Base-by-base conservation (phyloP, 2,113 vertebrate species). In the Centropus unirufus region DNA sequence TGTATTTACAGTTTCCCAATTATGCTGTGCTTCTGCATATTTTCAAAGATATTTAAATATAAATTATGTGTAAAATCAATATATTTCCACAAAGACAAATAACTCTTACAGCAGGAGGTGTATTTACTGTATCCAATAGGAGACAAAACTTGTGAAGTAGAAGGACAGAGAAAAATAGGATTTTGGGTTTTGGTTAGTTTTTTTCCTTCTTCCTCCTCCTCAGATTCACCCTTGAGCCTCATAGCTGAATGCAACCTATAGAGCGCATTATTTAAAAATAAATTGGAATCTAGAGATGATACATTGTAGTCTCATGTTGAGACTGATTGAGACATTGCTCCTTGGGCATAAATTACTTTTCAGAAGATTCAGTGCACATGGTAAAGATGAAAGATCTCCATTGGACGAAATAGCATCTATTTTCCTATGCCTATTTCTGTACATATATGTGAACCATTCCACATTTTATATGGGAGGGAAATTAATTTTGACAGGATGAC, bases 401-500 rank as follows among this genome's bases (percentile, higher is more conserved):
- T 21, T 83, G 72, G 40, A 30, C 29, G 58, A 47, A 74, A 27
- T 34, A 70, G 39, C 13, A 51, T 58, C 21, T 88, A 26, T 87
- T 89, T 92, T 74, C 22, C 51, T 70, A 2, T 30, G 22, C 78
- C 69, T 85, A 1, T 46, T 88, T 92, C 87, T 58, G 34, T 95
- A 54, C 42, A 29, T 39, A 1, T 18, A 22, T 70, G 30, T 81
- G 86, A 86, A 63, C 72, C 23, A 23, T 80, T 86, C 34, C 14
- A 27, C 23, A 6, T 72, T 91, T 92, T 91, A 32, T 78, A 52
- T 64, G 77, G 9, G 40, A 84, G 32, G 23, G 27, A 62, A 84
- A 84, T 92, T 54, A 84, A 85, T 93, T 92, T 83, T 92, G 57
- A 72, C 69, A 93, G 27, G 36, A 91, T 79, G 58, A 83, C 74